Conservation (phyloP, 2,888 invertebrate species). For the Dynastes maya region DNA sequence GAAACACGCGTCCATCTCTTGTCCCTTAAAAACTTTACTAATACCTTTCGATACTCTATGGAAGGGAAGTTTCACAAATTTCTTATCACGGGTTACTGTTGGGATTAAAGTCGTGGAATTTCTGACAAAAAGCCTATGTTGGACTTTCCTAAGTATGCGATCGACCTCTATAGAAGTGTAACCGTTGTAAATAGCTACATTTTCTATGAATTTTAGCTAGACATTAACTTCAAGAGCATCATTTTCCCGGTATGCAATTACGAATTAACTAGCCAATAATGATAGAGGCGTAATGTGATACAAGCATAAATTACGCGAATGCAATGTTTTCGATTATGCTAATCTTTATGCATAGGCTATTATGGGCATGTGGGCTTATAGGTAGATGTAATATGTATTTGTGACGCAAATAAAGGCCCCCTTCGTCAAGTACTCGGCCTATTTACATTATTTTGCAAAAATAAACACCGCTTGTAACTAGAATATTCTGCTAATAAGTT, state of each 20-base stretch:
- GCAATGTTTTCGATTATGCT: conserved; percentile 5
- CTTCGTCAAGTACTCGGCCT: not conserved
- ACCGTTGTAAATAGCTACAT: too few species aligned
- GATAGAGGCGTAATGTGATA: conserved; percentile 4
- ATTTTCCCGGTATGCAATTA: not conserved
- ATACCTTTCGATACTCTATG: too few species aligned
- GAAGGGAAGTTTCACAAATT: too few species aligned
- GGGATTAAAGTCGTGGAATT: too few species aligned
- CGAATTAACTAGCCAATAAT: conserved; percentile 5
- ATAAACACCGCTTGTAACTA: not conserved
- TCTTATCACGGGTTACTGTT: too few species aligned
- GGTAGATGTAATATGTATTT: not conserved
- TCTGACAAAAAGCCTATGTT: too few species aligned
- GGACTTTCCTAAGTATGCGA: too few species aligned
- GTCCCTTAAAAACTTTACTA: too few species aligned
- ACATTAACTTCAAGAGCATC: not conserved
- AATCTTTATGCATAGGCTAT: not conserved
- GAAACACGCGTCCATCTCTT: too few species aligned
- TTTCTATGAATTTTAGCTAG: too few species aligned
- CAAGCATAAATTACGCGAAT: conserved; percentile 12
- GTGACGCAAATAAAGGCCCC: not conserved
- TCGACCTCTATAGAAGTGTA: too few species aligned
- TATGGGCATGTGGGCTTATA: not conserved
- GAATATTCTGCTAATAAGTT: not conserved
- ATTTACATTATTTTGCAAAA: not conserved